Conservation (phyloP, 2,888 invertebrate species). For the Prostheceraeus crozeri region DNA sequence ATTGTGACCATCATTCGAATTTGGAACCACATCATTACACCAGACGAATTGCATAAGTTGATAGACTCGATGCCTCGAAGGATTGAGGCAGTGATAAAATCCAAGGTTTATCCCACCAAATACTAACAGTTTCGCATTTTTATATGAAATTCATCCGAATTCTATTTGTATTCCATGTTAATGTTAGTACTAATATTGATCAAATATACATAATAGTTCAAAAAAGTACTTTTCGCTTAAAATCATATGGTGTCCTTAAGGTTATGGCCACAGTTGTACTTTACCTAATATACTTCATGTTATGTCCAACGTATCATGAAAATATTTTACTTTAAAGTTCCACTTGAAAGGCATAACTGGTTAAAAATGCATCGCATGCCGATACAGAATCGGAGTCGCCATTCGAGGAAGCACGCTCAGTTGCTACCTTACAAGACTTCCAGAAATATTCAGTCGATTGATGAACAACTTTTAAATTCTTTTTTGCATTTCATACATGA, state of each 20-base stretch:
- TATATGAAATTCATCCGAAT: no score
- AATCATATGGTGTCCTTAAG: slow-evolving; percentile 13
- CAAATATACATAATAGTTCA: not conserved
- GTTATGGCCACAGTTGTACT: slow-evolving; percentile 10
- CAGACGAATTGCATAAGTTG: slow-evolving; percentile 17
- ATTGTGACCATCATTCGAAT: slow-evolving; percentile 13
- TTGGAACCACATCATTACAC: slow-evolving; percentile 21
- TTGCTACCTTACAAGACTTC: no score
- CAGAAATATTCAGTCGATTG: no score
- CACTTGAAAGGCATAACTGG: no score
- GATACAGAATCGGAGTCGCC: no score
- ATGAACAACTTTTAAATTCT: no score
- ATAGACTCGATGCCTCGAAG: slow-evolving; percentile 21
- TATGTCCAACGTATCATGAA: no score
- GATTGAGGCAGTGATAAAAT: not conserved
- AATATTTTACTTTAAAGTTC: no score
- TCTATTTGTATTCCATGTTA: no score
- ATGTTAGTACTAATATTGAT: slow-evolving; percentile 5
- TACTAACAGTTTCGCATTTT: slow-evolving; percentile 8
- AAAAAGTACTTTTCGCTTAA: not conserved
- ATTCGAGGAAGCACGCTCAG: no score
- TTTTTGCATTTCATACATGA: no score
- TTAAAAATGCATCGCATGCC: no score
- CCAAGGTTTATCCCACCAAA: slow-evolving; percentile 3
- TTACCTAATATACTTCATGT: not conserved